These are phyloP conservation scores for Isurus oxyrinchus DNA, from an alignment of 2,113 vertebrate species.

Conservation along the genomic window DNA sequence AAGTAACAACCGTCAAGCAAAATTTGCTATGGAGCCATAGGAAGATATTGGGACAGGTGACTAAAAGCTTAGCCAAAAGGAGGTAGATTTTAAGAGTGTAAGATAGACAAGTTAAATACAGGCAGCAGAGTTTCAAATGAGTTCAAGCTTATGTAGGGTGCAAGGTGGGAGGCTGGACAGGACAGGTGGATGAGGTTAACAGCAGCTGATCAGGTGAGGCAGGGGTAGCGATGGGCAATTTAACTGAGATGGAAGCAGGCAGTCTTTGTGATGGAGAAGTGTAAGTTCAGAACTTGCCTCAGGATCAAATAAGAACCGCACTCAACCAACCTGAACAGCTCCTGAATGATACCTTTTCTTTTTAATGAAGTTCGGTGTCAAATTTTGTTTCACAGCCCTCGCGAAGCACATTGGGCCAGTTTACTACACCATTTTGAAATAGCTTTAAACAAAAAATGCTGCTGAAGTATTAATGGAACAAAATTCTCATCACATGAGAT, in stretches of 20 bases:
- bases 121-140: neutral
- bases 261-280: neutral
- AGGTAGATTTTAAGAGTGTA: neutral
- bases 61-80: neutral
- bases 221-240: neutral
- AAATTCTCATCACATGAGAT: neutral
- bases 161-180: neutral
- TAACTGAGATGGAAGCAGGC: neutral
- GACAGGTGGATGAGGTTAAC: too few species aligned
- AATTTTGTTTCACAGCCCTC: neutral
- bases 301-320: neutral
- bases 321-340: neutral
- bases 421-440: neutral
- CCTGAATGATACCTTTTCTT: neutral
- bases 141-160: neutral
- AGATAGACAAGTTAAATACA: neutral
- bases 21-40: neutral
- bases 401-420: neutral
- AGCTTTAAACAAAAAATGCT: neutral
- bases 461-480: neutral
- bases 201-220: neutral
- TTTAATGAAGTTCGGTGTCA: neutral
- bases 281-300: neutral
- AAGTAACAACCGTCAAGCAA: neutral
- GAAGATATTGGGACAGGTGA: neutral